Conservation (phyloP, 2,797 vertebrate genomes). For the Lutjanus argentimaculatus region DNA sequence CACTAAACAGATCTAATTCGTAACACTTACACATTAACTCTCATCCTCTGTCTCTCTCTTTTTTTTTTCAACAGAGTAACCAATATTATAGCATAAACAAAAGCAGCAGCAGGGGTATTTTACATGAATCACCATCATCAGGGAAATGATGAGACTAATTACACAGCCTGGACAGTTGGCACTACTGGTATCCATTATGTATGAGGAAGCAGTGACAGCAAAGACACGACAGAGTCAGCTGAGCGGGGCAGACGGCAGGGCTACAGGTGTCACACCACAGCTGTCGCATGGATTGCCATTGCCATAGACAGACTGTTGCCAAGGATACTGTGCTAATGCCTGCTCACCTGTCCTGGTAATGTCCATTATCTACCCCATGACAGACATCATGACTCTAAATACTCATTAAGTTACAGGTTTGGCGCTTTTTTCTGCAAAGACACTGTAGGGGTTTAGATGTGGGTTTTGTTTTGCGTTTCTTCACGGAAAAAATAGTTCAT, state of each 20-base stretch:
- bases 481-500: not conserved
- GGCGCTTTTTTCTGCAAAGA: too few species aligned
- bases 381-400: constrained; percentile 13
- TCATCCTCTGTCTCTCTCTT: not conserved
- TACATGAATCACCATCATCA: constrained; percentile 6
- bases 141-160: constrained; percentile 8
- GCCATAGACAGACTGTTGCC: constrained; percentile 38
- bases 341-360: constrained; percentile 42
- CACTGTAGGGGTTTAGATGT: not conserved
- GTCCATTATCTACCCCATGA: not conserved
- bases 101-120: not conserved
- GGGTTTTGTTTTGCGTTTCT: not conserved
- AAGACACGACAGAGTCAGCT: constrained; percentile 19
- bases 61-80: not conserved
- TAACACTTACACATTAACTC: not conserved
- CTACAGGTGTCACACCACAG: constrained; percentile 61
- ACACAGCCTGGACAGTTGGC: constrained; percentile 4
- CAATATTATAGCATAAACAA: not conserved
- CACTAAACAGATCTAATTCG: not conserved
- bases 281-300: constrained; percentile 41
- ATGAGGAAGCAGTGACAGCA: constrained; percentile 22
- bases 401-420: not conserved
- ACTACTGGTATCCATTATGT: constrained; percentile 27
- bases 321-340: constrained; percentile 46
- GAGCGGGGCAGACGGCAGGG: constrained; percentile 38